These are phyloP conservation scores for Sebastes fasciatus DNA, from an alignment of 2,113 vertebrate genomes.

Conservation along the genomic window DNA sequence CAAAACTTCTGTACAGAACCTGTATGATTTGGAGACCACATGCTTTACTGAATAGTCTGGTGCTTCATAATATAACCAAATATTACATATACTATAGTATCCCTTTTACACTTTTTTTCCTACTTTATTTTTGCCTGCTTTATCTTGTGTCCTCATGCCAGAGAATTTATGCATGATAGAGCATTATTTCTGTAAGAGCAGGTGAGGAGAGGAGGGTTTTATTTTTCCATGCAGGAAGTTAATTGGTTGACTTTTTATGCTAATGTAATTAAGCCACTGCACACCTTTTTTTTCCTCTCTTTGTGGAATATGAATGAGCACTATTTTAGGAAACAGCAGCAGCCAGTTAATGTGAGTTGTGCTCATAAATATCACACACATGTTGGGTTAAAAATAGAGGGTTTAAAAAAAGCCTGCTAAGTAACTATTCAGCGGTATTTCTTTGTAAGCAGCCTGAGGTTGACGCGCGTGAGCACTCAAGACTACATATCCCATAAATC, in stretches of 20 bases:
- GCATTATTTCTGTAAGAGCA: slow-evolving; percentile 19
- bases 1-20: background rate
- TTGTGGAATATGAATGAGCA: slow-evolving; percentile 56
- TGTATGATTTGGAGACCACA: background rate
- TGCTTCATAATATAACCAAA: background rate
- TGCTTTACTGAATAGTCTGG: background rate
- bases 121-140: background rate
- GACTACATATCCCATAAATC: slow-evolving; percentile 28
- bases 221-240: slow-evolving; percentile 24
- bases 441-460: background rate
- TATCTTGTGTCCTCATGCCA: background rate
- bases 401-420: background rate
- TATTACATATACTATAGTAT: too few relatives aligned
- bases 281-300: background rate
- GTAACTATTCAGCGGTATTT: background rate
- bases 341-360: background rate
- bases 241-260: slow-evolving; percentile 73
- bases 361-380: too few relatives aligned
- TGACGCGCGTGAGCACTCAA: too few relatives aligned
- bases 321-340: slow-evolving; percentile 31
- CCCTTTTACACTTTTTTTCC: background rate
- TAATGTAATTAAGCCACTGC: slow-evolving; percentile 75
- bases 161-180: slow-evolving; percentile 23
- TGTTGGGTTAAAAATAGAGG: background rate
- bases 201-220: background rate